A percentile compares a stretch with the other conserved stretches of the same genome.
Conservation (phyloP, 2,113 vertebrate species). For the Rhinolophus ferrumequinum region DNA sequence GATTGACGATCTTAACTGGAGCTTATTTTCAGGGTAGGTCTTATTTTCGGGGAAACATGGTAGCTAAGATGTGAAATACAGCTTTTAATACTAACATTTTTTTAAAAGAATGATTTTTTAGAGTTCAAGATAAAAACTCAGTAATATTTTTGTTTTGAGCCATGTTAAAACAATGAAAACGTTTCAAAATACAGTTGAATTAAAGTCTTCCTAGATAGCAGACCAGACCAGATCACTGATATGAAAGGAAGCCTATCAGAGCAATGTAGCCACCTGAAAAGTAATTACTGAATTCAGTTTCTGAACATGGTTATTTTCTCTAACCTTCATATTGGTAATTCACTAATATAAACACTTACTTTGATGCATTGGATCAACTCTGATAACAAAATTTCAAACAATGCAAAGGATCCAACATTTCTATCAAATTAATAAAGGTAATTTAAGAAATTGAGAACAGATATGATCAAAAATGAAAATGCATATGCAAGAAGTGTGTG, state of each 20-base stretch:
- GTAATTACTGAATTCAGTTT: neutral
- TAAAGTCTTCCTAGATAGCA: neutral
- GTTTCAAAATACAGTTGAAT: neutral
- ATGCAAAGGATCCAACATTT: neutral
- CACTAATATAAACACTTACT: accelerated
- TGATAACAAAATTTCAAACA: neutral
- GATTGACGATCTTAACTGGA: no score
- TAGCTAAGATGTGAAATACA: conserved; percentile 51
- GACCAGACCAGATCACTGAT: neutral
- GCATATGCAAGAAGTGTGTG: neutral
- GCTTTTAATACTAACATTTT: neutral
- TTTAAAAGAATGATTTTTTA: accelerated
- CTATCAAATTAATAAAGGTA: conserved; percentile 38
- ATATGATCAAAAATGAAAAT: conserved; percentile 7
- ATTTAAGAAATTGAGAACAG: neutral
- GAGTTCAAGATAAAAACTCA: neutral
- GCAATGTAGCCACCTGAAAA: neutral
- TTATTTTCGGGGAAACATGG: no score
- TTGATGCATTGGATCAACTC: neutral
- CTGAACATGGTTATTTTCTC: conserved; percentile 46
- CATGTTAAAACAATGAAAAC: neutral
- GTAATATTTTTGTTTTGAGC: neutral
- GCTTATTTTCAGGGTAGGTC: no score
- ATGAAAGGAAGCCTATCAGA: neutral
- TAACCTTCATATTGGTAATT: neutral